Conservation (phyloP, 2,113 vertebrate species). For the Capreolus pygargus region DNA sequence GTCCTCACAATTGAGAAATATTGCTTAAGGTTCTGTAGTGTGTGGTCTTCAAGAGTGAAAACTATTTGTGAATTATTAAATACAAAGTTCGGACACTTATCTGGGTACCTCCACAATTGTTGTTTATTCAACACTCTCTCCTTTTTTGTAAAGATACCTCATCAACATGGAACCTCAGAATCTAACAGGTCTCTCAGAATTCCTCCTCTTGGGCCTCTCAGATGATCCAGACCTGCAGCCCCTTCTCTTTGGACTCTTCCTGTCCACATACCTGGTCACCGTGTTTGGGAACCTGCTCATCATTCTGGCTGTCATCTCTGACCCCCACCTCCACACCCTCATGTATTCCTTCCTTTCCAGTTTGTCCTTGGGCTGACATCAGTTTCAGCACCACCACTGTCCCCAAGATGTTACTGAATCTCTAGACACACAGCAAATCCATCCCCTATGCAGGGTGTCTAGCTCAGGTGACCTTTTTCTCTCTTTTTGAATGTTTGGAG, state of each 20-base stretch:
- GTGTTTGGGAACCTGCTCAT: background rate
- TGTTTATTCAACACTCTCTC: background rate
- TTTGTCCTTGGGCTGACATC: background rate
- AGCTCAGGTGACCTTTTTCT: background rate
- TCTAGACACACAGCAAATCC: background rate
- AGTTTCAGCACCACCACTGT: background rate
- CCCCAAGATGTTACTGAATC: background rate
- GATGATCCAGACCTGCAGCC: background rate
- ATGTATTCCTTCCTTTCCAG: background rate
- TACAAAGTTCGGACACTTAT: background rate
- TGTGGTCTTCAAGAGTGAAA: background rate
- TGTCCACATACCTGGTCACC: background rate
- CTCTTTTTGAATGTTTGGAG: background rate
- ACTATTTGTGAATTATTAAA: background rate
- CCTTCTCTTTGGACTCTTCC: background rate
- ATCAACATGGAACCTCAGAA: background rate
- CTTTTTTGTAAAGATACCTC: background rate
- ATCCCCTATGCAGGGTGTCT: background rate
- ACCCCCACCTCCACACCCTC: background rate
- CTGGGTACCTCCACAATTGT: background rate
- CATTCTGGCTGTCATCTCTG: background rate
- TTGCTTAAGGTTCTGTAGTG: background rate
- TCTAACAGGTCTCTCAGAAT: background rate
- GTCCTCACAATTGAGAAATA: background rate
- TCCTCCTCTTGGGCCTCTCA: background rate